Conservation (phyloP, 2,113 vertebrate species). For the Crotalus helleri region DNA sequence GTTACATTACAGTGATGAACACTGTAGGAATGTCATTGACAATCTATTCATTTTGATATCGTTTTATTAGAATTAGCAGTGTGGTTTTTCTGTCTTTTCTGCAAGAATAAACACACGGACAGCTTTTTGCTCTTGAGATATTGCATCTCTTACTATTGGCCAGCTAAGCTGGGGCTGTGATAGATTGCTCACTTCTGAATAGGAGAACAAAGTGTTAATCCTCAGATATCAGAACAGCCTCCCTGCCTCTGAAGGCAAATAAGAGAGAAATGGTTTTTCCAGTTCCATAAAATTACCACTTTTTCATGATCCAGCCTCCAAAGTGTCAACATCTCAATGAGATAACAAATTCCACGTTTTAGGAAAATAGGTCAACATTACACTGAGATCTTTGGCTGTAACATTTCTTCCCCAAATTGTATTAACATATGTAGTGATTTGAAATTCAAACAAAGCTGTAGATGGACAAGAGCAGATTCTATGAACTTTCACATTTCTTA, state of each 20-base stretch:
- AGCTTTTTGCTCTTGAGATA: neutral
- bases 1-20: neutral
- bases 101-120: neutral
- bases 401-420: neutral
- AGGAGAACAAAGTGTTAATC: neutral
- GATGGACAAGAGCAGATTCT: neutral
- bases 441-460: neutral
- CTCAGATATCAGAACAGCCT: neutral
- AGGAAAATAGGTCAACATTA: neutral
- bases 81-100: neutral
- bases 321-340: neutral
- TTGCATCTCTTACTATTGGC: neutral
- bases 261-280: neutral
- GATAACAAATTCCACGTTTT: neutral
- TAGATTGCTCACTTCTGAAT: neutral
- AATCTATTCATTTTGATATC: constrained; percentile 6
- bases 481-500: neutral
- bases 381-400: neutral
- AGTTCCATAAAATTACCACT: neutral
- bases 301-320: neutral
- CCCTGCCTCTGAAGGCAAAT: neutral
- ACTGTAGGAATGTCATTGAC: neutral
- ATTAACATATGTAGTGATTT: neutral
- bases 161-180: neutral
- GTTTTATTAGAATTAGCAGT: constrained; percentile 6